Evolutionary conservation across 2,797 vertebrate genomes (phyloP), one percentile per base, ranked within the genome.

Genomic region (Brachymystax lenok): DNA sequence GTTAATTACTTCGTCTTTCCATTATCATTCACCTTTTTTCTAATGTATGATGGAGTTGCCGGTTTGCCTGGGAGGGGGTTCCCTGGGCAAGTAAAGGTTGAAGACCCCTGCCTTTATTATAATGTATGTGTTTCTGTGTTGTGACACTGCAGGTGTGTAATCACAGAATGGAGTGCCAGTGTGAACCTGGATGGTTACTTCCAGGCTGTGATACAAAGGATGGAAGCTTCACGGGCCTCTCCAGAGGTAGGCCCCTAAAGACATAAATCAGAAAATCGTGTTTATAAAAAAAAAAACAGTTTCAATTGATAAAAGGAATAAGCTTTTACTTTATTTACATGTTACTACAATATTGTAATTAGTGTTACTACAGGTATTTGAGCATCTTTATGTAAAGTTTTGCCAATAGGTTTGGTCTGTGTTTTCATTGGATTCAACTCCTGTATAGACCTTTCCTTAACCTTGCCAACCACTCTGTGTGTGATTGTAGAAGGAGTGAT

Each of bases 121-220:
- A 40, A 40, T 72, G 56, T 59, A 2, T 79, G 5, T 51, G 1
- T 70, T 21, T 46, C n/a, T 71, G 50, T 71, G 50, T 3, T 24
- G 21, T 54, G 50, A 71, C 21, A 24, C 21, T 24, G 14, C 74
- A 95, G 94, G 91, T 94, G 27, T 95, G 95, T 21, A 95, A 95
- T 71, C 94, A 95, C 89, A 93, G 52, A 74, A 86, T 75, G 4
- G 77, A 91, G 81, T 95, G 95, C 81, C 93, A 93, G 87, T 95
- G 93, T 75, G 84, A 93, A 71, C 89, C 91, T 0, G 95, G 94
- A 0, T 95, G 94, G 94, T 12, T 79, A 27, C 87, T 87, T 67
- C 93, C 94, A 0, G 1, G 73, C 81, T 95, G 95, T 56, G 30
- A 67, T 0, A 63, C 21, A 0, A 0, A 4, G 54, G 78, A 84